A percentile compares a stretch with the other conserved stretches of the same genome.
Evolutionary conservation across 2,797 vertebrate species (phyloP).

Genomic region (Cryptoblepharus egeriae): DNA sequence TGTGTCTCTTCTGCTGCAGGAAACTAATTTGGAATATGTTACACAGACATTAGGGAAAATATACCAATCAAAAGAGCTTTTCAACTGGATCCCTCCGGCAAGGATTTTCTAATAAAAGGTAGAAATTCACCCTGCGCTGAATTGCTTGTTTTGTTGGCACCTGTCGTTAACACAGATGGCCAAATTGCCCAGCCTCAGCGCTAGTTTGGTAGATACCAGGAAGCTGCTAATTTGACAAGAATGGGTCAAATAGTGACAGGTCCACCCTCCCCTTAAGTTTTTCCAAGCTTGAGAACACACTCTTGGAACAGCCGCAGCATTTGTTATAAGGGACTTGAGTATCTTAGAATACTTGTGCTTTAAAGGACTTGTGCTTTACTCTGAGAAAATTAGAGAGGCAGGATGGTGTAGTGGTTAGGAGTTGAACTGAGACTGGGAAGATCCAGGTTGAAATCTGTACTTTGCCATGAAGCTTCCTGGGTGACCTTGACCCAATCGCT

Average conservation of each 20-base stretch:
- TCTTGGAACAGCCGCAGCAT: background rate
- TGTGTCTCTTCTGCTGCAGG: background rate
- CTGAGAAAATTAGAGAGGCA: no score
- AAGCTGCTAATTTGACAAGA: constrained; percentile 14
- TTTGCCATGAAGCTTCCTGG: no score
- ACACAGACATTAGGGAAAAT: background rate
- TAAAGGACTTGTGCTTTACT: background rate
- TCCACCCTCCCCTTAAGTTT: background rate
- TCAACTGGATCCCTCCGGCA: background rate
- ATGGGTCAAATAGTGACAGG: background rate
- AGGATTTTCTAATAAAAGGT: background rate
- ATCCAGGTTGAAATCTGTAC: no score
- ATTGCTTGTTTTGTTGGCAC: background rate
- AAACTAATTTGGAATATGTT: background rate
- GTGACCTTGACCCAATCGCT: no score
- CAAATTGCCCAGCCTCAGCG: background rate
- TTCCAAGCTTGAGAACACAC: background rate
- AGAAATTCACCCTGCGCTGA: background rate
- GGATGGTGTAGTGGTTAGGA: no score
- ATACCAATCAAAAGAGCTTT: background rate
- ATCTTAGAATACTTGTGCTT: background rate
- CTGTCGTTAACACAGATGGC: background rate
- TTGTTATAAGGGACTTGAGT: background rate
- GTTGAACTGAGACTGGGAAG: no score
- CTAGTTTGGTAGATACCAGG: background rate